Conservation (phyloP, 2,113 vertebrate genomes). For the Hypanus sabinus region DNA sequence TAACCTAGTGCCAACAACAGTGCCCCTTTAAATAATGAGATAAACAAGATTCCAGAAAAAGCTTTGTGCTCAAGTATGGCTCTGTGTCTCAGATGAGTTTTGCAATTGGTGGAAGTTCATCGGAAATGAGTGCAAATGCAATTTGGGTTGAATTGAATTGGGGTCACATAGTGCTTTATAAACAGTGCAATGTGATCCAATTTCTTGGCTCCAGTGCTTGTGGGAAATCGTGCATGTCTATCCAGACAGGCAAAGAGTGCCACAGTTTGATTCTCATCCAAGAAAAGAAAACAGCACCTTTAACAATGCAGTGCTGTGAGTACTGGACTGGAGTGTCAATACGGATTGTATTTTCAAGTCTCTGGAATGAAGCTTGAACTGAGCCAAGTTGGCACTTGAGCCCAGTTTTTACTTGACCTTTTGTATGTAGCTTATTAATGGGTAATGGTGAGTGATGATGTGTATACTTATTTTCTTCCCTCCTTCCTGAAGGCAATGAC, state of each 20-base stretch:
- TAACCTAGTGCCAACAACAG: too few species aligned
- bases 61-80: too few species aligned
- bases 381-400: background rate
- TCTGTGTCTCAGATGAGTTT: too few species aligned
- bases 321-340: background rate
- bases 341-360: background rate
- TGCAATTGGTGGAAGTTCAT: too few species aligned
- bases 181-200: background rate
- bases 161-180: too few species aligned
- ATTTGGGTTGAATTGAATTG: too few species aligned
- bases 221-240: background rate
- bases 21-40: too few species aligned
- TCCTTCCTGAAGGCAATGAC: background rate
- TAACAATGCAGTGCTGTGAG: background rate
- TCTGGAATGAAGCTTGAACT: background rate
- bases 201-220: background rate
- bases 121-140: too few species aligned
- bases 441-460: background rate
- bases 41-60: too few species aligned
- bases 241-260: background rate
- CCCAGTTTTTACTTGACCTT: background rate
- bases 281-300: background rate
- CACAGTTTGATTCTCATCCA: background rate
- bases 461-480: background rate
- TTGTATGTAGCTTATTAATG: background rate